A percentile compares a stretch with the other conserved stretches of the same genome.
Evolutionary conservation across 2,113 vertebrate genomes (phyloP).

Genomic region (Chionis minor): DNA sequence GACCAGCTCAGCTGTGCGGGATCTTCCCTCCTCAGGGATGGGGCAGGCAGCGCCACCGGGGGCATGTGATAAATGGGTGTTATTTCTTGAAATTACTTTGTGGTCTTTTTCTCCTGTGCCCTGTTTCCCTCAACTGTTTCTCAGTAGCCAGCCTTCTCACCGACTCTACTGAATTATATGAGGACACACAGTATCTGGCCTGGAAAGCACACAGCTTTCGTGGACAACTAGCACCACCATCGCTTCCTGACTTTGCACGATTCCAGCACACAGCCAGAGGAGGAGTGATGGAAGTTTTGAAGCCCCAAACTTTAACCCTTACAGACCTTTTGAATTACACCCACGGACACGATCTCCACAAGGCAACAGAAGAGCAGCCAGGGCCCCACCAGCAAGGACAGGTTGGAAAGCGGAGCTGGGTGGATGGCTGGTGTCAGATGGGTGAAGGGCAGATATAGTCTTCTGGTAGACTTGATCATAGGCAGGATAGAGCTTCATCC

Average conservation of each 20-base stretch:
- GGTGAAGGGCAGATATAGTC: background rate
- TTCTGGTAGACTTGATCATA: rapidly evolving
- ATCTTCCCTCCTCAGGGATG: background rate
- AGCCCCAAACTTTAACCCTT: background rate
- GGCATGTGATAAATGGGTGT: background rate
- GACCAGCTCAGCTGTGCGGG: rapidly evolving
- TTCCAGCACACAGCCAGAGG: background rate
- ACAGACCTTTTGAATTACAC: background rate
- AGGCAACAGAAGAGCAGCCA: background rate
- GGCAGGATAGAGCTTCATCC: background rate
- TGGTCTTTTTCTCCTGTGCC: background rate
- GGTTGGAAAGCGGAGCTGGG: background rate
- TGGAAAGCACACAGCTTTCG: background rate
- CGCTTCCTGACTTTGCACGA: background rate
- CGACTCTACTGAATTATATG: background rate
- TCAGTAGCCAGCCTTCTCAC: background rate
- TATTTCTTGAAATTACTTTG: background rate
- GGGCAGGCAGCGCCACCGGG: rapidly evolving
- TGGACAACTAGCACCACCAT: background rate
- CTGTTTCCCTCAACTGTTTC: background rate
- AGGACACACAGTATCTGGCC: background rate
- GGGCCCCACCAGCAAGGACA: rapidly evolving
- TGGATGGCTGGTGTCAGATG: background rate
- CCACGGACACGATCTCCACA: rapidly evolving
- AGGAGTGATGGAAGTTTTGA: background rate